These are phyloP conservation scores for Drosophila mayri DNA, from an alignment of 1,140 invertebrate genomes.

Conservation along the genomic window DNA sequence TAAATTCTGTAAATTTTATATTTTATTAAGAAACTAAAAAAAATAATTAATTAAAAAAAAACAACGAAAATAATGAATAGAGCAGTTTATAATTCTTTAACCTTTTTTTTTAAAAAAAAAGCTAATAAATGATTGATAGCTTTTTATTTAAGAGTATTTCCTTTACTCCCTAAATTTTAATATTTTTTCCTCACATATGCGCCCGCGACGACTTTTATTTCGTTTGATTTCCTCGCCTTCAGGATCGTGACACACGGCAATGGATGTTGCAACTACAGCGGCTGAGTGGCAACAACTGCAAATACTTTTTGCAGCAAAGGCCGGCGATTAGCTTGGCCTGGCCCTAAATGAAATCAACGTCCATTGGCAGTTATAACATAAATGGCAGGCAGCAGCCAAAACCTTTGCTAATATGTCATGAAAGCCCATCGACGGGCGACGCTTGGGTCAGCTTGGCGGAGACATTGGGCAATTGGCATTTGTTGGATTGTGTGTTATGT, in stretches of 20 bases:
- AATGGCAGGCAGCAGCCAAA: conserved; percentile 26
- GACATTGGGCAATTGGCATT: conserved; percentile 47
- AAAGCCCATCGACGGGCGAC: conserved; percentile 23
- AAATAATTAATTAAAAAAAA: no score
- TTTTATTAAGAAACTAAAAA: no score
- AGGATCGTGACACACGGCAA: conserved; percentile 74
- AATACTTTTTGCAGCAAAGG: conserved; percentile 15
- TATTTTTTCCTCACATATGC: conserved; percentile 27
- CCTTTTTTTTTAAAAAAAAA: no score
- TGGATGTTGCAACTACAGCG: conserved; percentile 38
- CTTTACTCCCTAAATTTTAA: background rate
- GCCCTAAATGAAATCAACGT: conserved; percentile 53
- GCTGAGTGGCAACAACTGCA: conserved; percentile 13
- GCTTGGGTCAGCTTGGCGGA: conserved; percentile 26
- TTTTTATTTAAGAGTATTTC: conserved; percentile 14
- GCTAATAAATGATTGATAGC: no score
- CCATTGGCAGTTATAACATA: conserved; percentile 46
- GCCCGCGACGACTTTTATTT: conserved; percentile 31
- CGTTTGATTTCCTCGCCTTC: conserved; percentile 65
- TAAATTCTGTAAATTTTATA: no score
- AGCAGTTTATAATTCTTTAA: background rate
- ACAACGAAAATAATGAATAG: background rate
- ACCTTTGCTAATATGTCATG: conserved; percentile 55
- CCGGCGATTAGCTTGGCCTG: conserved; percentile 41
- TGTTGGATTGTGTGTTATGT: conserved; percentile 6